Evolutionary conservation across 1,140 invertebrate species (phyloP), one percentile per base, ranked within the genome.

Genomic region (Drosophila equinoxialis): DNA sequence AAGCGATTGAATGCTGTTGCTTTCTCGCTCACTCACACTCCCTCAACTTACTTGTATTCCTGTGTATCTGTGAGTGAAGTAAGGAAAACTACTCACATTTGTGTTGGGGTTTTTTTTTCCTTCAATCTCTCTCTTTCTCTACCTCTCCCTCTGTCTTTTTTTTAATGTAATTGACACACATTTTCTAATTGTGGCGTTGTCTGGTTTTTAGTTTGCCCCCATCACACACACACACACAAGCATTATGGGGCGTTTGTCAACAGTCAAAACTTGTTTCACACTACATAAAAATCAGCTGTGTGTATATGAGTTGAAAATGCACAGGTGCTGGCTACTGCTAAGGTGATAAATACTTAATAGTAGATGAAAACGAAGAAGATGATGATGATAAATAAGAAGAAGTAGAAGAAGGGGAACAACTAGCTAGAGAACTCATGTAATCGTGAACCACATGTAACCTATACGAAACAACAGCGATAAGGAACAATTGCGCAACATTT

Each of bases 141-240:
- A 6, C 30, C 30, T 66, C 41, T 58, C 65, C 65, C 62, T 54
- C 65, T 69, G 62, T 54, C 75, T 79, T 69, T 77, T 54, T 82
- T 79, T 71, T 80, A 79, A 87, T 87, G 73, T 87, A 86, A 87
- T 86, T 86, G 82, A 86, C 82, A 86, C 79, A 86, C 82, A 87
- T 86, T 87, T 83, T 86, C 82, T 82, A 86, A 86, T 87, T 87
- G 79, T 87, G 79, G 71, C 75, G 71, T 79, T 76, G 69, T 65
- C 73, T 73, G 58, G 71, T 75, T 68, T 63, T 64, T 59, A 13
- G 41, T 69, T 35, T 14, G 51, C 35, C 65, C 20, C 68, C 39
- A 48, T 51, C 41, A 63, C 61, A 71, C 17, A 45, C 26, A 20
- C 14, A 64, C 54, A 42, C 0, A 30, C n/a, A 0, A 48, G 14